Evolutionary conservation across 2,113 vertebrate species (phyloP), one percentile per base, ranked within the genome.

Genomic region (Carettochelys insculpta): DNA sequence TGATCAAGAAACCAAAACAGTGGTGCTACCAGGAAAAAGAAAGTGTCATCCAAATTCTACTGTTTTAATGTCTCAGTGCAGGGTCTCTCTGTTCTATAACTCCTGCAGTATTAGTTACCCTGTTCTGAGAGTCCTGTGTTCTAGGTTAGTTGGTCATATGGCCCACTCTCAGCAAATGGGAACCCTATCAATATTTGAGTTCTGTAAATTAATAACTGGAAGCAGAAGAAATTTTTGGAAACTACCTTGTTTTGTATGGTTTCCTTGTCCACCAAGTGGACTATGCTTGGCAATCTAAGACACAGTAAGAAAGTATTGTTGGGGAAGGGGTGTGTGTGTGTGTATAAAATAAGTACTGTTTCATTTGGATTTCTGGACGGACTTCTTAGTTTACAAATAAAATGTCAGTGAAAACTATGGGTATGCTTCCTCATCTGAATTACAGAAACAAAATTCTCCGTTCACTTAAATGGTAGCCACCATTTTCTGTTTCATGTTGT

Each of bases 401-500:
- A 92, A 80, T 68, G 68, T n/a, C 82, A 89, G 83, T 84, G 51
- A 81, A 85, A 82, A 86, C 91, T 95, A 50, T 76, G 89, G 78
- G 78, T 81, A 82, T 90, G 89, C 45, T 89, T 2, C 54, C 45
- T 48, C 51, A 58, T 50, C 11, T 48, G 91, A 77, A 83, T 84
- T 50, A 83, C 88, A 76, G 85, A 90, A 88, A 51, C 58, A 77
- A 85, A 88, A 80, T 89, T 97, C 90, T 58, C 77, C 82, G 48
- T 80, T 79, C 53, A 27, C 2, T 1, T 54, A 50, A 88, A 80
- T 81, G 61, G 88, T 80, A 83, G 93, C 41, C 82, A 76, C 82
- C 85, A 86, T 94, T 96, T 97, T 93, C 86, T 94, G 20, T 92
- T 96, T 94, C 93, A 88, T 77, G 83, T 96, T 82, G 94, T 88